Percentiles rank a stretch among this genome's conserved stretches.
Conservation (phyloP, 2,113 vertebrate genomes). For the Ptychochromis oligacanthus region DNA sequence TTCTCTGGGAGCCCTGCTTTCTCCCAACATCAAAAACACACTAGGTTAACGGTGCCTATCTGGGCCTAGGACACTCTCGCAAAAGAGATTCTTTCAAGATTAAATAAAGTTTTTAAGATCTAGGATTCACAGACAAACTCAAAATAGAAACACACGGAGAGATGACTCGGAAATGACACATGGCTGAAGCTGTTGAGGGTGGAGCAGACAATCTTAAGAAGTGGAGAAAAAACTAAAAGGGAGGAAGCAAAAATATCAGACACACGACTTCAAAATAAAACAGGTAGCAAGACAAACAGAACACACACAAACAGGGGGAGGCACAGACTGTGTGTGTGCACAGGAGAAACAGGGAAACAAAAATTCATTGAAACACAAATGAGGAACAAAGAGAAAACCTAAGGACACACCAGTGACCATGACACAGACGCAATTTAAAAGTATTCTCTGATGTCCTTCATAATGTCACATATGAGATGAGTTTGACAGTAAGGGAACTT, state of each 20-base stretch:
- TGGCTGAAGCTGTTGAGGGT: neutral
- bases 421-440: neutral
- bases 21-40: too few relatives aligned
- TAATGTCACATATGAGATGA: neutral
- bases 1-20: too few relatives aligned
- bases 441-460: neutral
- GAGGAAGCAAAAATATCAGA: neutral
- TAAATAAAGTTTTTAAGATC: too few relatives aligned
- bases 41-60: neutral
- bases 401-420: neutral
- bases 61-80: neutral
- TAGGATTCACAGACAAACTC: too few relatives aligned
- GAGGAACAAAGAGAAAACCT: neutral
- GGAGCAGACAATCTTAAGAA: neutral
- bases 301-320: rapidly evolving
- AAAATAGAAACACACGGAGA: neutral
- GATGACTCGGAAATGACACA: neutral
- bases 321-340: neutral
- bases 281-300: neutral
- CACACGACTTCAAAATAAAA: neutral
- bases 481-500: neutral
- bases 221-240: neutral
- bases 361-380: neutral
- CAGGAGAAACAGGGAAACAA: neutral
- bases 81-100: too few relatives aligned